These are phyloP conservation scores for Nothobranchius kuhntae DNA, from an alignment of 2,113 vertebrate genomes.

Conservation along the genomic window DNA sequence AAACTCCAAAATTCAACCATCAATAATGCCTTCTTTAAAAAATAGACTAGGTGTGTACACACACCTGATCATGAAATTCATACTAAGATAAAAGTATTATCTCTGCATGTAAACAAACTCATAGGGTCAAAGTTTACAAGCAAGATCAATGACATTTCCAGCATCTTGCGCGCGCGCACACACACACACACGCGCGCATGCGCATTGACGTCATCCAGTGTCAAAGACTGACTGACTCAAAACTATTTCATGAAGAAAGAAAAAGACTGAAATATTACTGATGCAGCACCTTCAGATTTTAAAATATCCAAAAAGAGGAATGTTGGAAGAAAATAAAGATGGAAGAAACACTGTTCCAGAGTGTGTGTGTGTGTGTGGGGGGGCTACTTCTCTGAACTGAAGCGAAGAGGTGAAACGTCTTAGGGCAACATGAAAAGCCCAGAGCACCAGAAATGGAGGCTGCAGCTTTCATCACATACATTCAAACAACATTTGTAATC, in stretches of 20 bases:
- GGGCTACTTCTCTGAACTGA: too few species aligned
- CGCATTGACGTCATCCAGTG: conserved; percentile 33
- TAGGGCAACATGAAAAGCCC: conserved; percentile 23
- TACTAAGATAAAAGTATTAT: conserved; percentile 31
- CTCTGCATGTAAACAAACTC: conserved; percentile 57
- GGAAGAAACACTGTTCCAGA: conserved; percentile 35
- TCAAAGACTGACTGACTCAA: conserved; percentile 37
- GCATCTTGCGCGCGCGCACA: conserved; percentile 16
- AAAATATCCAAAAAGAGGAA: conserved; percentile 28
- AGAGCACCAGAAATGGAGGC: conserved; percentile 14
- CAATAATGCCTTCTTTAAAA: conserved; percentile 44
- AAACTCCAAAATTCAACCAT: conserved; percentile 9
- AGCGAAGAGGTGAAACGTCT: too few species aligned
- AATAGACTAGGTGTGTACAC: conserved; percentile 18
- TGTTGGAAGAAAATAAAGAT: background rate
- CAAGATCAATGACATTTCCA: conserved; percentile 1
- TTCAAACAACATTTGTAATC: conserved; percentile 26
- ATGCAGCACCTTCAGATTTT: conserved; percentile 77
- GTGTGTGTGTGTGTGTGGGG: conserved; percentile 11
- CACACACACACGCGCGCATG: conserved; percentile 44
- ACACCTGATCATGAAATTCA: conserved; percentile 36
- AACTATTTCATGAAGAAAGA: background rate
- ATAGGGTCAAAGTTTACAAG: conserved; percentile 31
- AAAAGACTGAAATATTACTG: conserved; percentile 58
- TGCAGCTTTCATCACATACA: conserved; percentile 27